Base-by-base conservation (phyloP, 37 sponge, comb jelly and placozoan species). In the Lycopodina hypogea region DNA sequence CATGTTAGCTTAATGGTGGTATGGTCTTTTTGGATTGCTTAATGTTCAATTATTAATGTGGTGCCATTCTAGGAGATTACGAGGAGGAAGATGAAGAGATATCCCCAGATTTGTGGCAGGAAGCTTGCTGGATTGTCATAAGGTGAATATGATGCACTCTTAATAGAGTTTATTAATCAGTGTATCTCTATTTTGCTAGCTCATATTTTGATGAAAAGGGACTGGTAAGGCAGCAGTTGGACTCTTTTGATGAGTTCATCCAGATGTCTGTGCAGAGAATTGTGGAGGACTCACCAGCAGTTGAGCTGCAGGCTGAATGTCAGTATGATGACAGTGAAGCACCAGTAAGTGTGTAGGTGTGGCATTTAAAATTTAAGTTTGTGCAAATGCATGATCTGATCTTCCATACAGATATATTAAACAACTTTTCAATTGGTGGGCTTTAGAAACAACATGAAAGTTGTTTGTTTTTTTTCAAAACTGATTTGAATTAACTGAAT, bases 191-290 rank as follows among this genome's bases (percentile, higher is more conserved):
- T 68, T 33, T 57, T 28, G 38, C 3, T 42, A 87, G 94, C 57
- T 91, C 99, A 56, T 99, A 99, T 69, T 99, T 99, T 73, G 97
- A 96, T 42, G 99, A 99, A 89, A 99, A 99, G 83, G 99, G 99
- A 0, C 77, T 99, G 42, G 99, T 99, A 9, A 73, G 97, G 0
- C 99, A 99, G 78, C 99, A 99, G 85, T 77, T 99, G 83, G 99
- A 99, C 86, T 99, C 99, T 3, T 99, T 99, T 71, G 99, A 99
- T 66, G 97, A 99, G 84, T 99, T 99, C 77, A 99, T 99, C 53
- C 95, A 96, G 71, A 99, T 96, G 97, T 96, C 97, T 39, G 99
- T 99, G 28, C 99, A 99, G 84, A 62, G 93, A 35, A 99, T 99
- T 34, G 99, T 99, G 24, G 96, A 94, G 81, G 97, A 99, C 67